Evolutionary conservation across 2,797 vertebrate genomes (phyloP), one percentile per base, ranked within the genome.

Genomic region (Gobionotothen gibberifrons): DNA sequence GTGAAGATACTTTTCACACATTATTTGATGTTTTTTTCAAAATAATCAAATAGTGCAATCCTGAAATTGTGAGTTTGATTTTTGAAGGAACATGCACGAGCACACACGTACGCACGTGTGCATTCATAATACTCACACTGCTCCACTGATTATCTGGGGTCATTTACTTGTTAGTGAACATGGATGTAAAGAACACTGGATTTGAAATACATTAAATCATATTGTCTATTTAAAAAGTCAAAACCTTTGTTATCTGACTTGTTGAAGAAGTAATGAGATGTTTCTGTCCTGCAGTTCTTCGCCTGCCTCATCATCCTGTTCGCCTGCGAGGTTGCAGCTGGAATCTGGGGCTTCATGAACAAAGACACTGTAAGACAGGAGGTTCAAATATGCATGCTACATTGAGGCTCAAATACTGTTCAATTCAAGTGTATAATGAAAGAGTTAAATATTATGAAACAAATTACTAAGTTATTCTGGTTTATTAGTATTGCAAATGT

Each of bases 271-370:
- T 40, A 15, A 8, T 19, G 8, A 44, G 3, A 43, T 22, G 19
- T 51, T 51, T 49, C 9, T 59, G 1, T 77, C 26, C 26, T 4
- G 51, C 91, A 99, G 98, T 99, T 99, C 93, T 99, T 99, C 57
- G 93, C 96, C 84, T 99, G 97, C 87, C 94, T 99, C 60, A 96
- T 99, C 69, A 97, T 99, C 91, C 93, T 99, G 70, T 99, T 99
- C 51, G 98, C 98, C 88, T 98, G 97, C 0, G 98, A 98, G 67
- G 97, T 99, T 70, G 98, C 97, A 0, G 98, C 97, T 40, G 98
- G 98, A 75, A 99, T 99, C 86, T 98, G 96, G 96, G 97, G 97
- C 69, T 99, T 97, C 64, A 96, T 98, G 94, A 90, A 99, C 93
- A 97, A 93, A 87, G 97, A 98, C 69, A 95, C 96, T 85, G 98